Evolutionary conservation across 2,113 vertebrate species (phyloP), one percentile per base, ranked within the genome.

Genomic region (Natator depressus): DNA sequence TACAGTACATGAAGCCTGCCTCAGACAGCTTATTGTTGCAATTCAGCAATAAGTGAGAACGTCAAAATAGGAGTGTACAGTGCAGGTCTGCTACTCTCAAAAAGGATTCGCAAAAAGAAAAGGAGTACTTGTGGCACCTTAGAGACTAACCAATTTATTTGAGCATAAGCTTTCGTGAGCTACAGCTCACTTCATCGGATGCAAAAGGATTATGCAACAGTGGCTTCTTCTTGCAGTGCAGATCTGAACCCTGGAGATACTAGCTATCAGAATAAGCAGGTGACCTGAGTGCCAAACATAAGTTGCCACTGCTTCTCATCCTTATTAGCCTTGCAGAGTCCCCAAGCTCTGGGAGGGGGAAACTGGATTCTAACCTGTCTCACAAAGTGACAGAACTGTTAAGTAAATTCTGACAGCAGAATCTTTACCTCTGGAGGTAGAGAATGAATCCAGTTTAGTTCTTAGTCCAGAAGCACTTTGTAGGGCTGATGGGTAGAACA

Each of bases 231-330:
- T 1, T 38, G 85, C 53, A 54, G 53, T 54, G 75, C 72, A 19
- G 46, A 42, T 80, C 51, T 19, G 62, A 29, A 25, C 1, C 46
- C 84, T 65, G 2, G 25, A 57, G 25, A n/a, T 11, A 13, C 9
- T 72, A 84, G 0, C 1, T 47, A 0, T 1, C 0, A 1, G 78
- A 0, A 31, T 25, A 69, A 19, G 35, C 16, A 69, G 31, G 13
- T 35, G 65, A 69, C 0, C 0, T 1, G 80, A 50, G 90, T 69
- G 57, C 47, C 19, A 2, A 1, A 29, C 82, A n/a, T n/a, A 8
- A 9, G 9, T 0, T 3, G 57, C 80, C 81, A 80, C 75, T 19
- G 69, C 78, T 25, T 59, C 76, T 87, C 25, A 27, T 10, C 25
- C 55, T 57, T 57, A 20, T 27, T 57, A 57, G 55, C 55, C 25